Base-by-base conservation (phyloP, 2,888 invertebrate species). In the Lissocephala sabroskyi region DNA sequence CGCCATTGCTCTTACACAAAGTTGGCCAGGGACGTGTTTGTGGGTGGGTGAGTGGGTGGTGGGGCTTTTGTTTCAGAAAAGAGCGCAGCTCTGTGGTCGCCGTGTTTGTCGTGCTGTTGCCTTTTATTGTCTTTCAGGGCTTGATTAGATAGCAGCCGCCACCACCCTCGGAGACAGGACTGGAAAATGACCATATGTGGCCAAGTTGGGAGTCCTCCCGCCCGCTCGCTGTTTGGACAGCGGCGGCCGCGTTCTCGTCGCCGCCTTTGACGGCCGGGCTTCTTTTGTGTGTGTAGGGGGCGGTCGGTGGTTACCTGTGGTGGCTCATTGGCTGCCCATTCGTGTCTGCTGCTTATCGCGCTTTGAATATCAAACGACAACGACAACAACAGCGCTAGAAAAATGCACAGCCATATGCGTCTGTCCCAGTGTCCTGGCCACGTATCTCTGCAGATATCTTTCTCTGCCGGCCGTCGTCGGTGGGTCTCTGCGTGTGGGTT, bases 121-220 rank as follows among this genome's bases (percentile, higher is more conserved):
- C 55, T 68, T 73, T 71, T 71, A 71, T 71, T 71, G 70, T 71
- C 70, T 71, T 71, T 77, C 70, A 61, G 56, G 56, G 75, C 74
- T 75, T 77, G 81, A 76, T 81, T 79, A 81, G 70, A 80, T 70
- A 70, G 68, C 62, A 48, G 41, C 30, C 18, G 42, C 54, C 45
- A 40, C 45, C 45, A 55, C 45, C 52, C 56, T 59, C 30, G 51
- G 63, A 76, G 60, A 68, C 65, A 49, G 36, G 47, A 30, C 52
- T 52, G 71, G 63, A 70, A 62, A 71, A 70, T 71, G 75, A 77
- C 71, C 70, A 71, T 71, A 70, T 71, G 77, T 77, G 68, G 77
- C 68, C 74, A 70, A 70, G 77, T 70, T 73, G 62, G 47, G n/a
- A n/a, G n/a, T n/a, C 35, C 10, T 14, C 35, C 13, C 13, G 10